Base-by-base conservation (phyloP, 2,797 vertebrate genomes). In the Lagodon rhomboides region DNA sequence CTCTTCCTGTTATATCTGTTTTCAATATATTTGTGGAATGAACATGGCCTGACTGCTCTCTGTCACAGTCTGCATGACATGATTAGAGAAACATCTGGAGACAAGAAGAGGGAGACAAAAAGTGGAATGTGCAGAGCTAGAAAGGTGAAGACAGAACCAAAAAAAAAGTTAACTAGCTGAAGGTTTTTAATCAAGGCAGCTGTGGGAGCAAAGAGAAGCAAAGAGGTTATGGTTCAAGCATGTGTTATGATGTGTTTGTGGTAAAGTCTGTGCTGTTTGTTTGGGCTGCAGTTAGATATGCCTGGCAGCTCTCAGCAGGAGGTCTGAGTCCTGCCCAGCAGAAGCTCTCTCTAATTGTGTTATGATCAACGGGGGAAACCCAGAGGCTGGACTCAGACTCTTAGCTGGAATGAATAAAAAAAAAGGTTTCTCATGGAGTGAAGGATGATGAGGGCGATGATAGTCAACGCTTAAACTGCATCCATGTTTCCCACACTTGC, bases 1-100 rank as follows among this genome's bases (percentile, higher is more conserved):
- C 59, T 62, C 68, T 75, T 87, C 76, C 80, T 87, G 75, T 79
- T 84, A 74, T 87, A 85, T 91, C 88, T 93, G 89, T 81, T 93
- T 93, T 85, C 79, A 93, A 89, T 94, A 85, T 92, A 92, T 87
- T 61, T 61, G 79, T 79, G 77, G 77, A 84, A 85, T 82, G 80
- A 91, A 70, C 79, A 75, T 22, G n/a, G 59, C 81, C 69, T 50
- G 63, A 60, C 68, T 22, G 53, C 50, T 61, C 67, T 77, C 54
- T 89, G 83, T 89, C 80, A 73, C 60, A 68, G 58, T 61, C 80
- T 84, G 69, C 58, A 23, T 82, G 83, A 82, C 71, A 81, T 25
- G 68, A 51, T 85, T 69, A 61, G 67, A 86, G 73, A 86, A 93
- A 93, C 86, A 94, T 94, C 90, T 94, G 91, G 90, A 87, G 79